Evolutionary conservation across 2,888 invertebrate species (phyloP), one percentile per base, ranked within the genome.

Genomic region (Papilio demoleus): DNA sequence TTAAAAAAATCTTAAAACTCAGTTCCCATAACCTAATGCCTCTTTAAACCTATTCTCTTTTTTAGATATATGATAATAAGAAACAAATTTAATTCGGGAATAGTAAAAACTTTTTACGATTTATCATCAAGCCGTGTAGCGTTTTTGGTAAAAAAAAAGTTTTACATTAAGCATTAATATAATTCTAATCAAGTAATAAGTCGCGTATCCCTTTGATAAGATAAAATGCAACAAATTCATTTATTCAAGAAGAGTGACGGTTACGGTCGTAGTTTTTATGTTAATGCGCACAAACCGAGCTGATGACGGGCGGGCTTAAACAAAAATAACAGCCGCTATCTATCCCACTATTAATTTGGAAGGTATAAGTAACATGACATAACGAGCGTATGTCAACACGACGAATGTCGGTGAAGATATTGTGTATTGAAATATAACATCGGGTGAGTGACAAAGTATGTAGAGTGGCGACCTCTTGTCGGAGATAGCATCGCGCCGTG

Each of bases 401-500:
- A 69, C 69, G 69, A 69, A 75, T 77, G 73, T 72, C 74, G 72
- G 72, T 73, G 72, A 76, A 70, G 72, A 73, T 73, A 72, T 73
- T 65, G 34, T 71, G 71, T 65, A 68, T 67, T 63, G 50, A 62
- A 68, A 66, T 61, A 72, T 76, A 80, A 79, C 77, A 76, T 79
- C 75, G 77, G 73, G 74, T 78, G 80, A 84, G 87, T 87, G 84
- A 85, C 84, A 86, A 88, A 87, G 79, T 79, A 79, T 86, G 86
- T 84, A 77, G 74, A 70, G 61, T 70, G 78, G 78, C 76, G 75
- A 75, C 74, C 74, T 72, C 76, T 79, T 88, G 88, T 88, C 81
- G 76, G 19, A 17, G 42, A 45, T 45, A 45, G 42, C 82, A 91
- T 90, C 90, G 74, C 70, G 3, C 42, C 42, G 38, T 38, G 82